These are phyloP conservation scores for Microctonus aethiopoides DNA, from an alignment of 2,888 invertebrate species.

Conservation along the genomic window DNA sequence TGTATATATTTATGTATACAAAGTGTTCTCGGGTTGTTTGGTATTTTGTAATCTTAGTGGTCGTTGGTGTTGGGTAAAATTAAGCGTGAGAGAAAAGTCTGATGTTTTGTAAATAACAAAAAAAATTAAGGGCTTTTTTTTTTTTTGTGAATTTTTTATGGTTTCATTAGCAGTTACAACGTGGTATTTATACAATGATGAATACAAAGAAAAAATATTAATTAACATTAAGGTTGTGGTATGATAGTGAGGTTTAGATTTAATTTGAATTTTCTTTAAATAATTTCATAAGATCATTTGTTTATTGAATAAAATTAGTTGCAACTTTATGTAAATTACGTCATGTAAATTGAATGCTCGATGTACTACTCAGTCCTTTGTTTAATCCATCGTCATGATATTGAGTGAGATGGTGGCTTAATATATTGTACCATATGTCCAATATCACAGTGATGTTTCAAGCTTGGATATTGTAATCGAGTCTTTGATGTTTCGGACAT, in stretches of 20 bases:
- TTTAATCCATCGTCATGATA: not conserved
- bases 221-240: not conserved
- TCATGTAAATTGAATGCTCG: not conserved
- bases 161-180: not conserved
- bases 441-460: conserved; percentile 47
- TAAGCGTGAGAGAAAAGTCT: not conserved
- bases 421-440: conserved; percentile 3
- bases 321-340: not conserved
- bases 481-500: conserved; percentile 46
- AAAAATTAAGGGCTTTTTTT: not conserved
- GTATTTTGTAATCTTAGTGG: not conserved
- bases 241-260: not conserved
- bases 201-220: not conserved
- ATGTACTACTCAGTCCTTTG: not conserved
- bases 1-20: not conserved
- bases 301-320: not conserved
- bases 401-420: not conserved
- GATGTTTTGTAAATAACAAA: not conserved
- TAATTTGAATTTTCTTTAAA: not conserved
- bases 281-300: not conserved
- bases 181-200: not conserved
- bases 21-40: not conserved
- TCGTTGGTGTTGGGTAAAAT: not conserved
- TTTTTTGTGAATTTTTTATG: not conserved
- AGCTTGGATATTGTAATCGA: conserved; percentile 48